These are phyloP conservation scores for Bicyclus anynana DNA, from an alignment of 1,140 invertebrate genomes.

Conservation along the genomic window DNA sequence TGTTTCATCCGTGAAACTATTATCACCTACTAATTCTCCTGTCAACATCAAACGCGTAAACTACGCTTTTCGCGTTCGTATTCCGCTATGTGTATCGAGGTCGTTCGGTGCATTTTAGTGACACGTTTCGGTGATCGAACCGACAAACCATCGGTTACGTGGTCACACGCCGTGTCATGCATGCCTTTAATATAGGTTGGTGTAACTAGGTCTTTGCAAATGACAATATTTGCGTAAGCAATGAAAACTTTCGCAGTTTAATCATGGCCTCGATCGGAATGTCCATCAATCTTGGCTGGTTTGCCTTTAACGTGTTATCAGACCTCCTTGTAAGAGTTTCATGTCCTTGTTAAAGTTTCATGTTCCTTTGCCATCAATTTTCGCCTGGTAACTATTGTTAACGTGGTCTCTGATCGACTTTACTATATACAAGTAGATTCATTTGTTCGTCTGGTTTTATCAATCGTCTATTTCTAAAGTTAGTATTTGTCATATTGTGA, in stretches of 20 bases:
- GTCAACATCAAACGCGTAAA: background rate
- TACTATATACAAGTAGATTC: no score
- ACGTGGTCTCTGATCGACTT: no score
- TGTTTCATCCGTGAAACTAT: background rate
- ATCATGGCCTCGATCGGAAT: background rate
- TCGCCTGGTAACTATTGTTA: no score
- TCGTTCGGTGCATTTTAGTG: slow-evolving; percentile 6
- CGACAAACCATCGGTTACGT: slow-evolving; percentile 4
- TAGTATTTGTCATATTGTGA: no score
- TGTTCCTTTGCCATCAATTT: no score
- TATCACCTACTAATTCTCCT: background rate
- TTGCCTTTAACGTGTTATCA: no score
- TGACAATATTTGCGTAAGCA: background rate
- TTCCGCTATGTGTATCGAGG: slow-evolving; percentile 2
- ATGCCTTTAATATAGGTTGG: background rate
- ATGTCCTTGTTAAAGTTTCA: no score
- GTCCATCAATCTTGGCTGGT: background rate
- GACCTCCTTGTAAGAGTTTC: no score
- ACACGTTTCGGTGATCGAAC: slow-evolving; percentile 22
- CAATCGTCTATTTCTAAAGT: no score
- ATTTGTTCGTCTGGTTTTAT: no score
- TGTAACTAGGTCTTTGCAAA: background rate
- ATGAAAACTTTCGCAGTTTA: background rate
- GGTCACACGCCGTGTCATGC: slow-evolving; percentile 6
- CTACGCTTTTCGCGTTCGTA: background rate